These are phyloP conservation scores for Pseudopipra pipra DNA, from an alignment of 2,113 vertebrate species.

Conservation along the genomic window DNA sequence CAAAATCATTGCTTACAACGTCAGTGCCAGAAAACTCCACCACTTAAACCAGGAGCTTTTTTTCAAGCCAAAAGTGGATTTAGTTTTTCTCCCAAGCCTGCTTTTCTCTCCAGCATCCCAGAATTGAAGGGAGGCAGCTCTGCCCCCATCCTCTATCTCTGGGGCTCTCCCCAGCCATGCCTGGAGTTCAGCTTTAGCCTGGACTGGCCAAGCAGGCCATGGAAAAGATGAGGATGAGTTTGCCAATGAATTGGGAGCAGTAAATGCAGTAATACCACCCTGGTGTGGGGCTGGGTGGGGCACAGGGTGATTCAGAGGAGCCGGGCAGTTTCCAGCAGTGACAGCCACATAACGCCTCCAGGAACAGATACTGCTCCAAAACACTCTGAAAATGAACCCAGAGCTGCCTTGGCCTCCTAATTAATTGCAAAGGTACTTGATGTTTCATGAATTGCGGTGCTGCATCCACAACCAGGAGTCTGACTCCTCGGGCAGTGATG, in stretches of 20 bases:
- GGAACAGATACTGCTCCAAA: background rate
- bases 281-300: constrained; percentile 16
- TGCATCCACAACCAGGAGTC: background rate
- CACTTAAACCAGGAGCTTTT: background rate
- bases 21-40: background rate
- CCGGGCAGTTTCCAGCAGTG: background rate
- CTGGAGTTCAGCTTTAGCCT: background rate
- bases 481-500: background rate
- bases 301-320: constrained; percentile 1
- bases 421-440: background rate
- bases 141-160: background rate
- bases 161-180: background rate
- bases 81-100: background rate
- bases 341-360: background rate
- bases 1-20: background rate
- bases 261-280: background rate
- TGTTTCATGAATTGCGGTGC: background rate
- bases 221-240: constrained; percentile 3
- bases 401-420: background rate
- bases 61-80: background rate
- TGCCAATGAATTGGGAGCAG: background rate
- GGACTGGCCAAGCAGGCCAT: background rate
- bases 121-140: background rate
- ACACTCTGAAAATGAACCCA: background rate
- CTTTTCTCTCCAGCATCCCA: background rate